phyloP scores from a whole-genome alignment of 1,140 invertebrate species.

The Idris sp. region DNA sequence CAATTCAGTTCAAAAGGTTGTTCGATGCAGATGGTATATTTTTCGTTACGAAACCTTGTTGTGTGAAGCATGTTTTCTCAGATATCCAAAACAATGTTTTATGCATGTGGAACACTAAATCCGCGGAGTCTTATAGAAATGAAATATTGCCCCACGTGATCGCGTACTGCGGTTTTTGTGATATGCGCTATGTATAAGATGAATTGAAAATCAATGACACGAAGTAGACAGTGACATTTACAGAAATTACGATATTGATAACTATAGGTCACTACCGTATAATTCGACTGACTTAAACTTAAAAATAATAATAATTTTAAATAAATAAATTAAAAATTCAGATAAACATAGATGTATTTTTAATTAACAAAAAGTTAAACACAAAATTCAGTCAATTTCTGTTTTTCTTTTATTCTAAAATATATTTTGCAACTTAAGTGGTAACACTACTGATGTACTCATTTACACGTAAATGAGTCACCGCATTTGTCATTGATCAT shows the following conservation, averaged over 20 bases:
- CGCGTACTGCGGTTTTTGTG: conserved; percentile 60
- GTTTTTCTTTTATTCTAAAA: too few relatives aligned
- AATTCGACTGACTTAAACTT: too few relatives aligned
- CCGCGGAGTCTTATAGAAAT: conserved; percentile 60
- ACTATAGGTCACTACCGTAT: too few relatives aligned
- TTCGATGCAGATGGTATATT: conserved; percentile 9
- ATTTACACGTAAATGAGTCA: conserved; percentile 39
- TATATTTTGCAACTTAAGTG: too few relatives aligned
- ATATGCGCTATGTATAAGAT: conserved; percentile 48
- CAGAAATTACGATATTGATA: conserved; percentile 24
- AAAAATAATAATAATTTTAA: too few relatives aligned
- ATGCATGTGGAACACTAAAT: conserved; percentile 61
- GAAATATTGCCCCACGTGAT: conserved; percentile 63
- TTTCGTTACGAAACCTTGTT: conserved; percentile 28
- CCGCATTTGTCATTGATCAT: conserved; percentile 36
- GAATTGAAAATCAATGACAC: conserved; percentile 63
- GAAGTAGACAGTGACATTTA: conserved; percentile 47
- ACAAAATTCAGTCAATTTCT: too few relatives aligned
- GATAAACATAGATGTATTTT: too few relatives aligned
- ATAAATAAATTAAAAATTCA: too few relatives aligned
- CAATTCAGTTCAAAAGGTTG: conserved; percentile 22
- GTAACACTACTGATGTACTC: too few relatives aligned
- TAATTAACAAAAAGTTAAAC: too few relatives aligned
- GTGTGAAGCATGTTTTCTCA: conserved; percentile 43
- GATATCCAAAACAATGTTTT: conserved; percentile 63